Evolutionary conservation across 37 sponge, comb jelly and placozoan species (phyloP).

Genomic region (Crambe crambe): DNA sequence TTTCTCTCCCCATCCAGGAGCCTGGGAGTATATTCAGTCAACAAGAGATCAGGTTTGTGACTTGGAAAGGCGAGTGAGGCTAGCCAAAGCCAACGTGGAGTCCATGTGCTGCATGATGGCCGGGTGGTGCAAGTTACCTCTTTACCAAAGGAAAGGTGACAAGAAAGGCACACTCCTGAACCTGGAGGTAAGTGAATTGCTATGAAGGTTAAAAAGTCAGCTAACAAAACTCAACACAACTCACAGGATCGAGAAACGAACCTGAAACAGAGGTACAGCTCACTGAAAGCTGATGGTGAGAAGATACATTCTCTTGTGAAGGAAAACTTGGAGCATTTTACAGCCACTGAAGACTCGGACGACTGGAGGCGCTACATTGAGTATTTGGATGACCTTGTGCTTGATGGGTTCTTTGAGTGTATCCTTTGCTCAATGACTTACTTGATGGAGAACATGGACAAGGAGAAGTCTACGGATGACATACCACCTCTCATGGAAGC

Average conservation of each 20-base stretch:
- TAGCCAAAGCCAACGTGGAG: conserved; percentile 93
- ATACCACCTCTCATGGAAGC: conserved; percentile 88
- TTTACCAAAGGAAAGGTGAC: conserved; percentile 88
- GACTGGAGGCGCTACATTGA: conserved; percentile 90
- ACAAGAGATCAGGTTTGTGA: conserved; percentile 87
- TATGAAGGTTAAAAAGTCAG: not conserved
- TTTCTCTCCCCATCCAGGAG: too few relatives aligned
- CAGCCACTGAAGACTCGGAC: conserved; percentile 81
- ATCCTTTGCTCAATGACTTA: conserved; percentile 89
- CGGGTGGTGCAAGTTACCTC: conserved; percentile 86
- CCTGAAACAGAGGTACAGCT: conserved; percentile 64
- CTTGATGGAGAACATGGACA: conserved; percentile 88
- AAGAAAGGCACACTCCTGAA: conserved; percentile 77
- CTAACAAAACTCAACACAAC: not conserved
- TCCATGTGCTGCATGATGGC: conserved; percentile 81
- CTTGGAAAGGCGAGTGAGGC: conserved; percentile 82
- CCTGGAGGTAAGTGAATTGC: conserved; percentile 62
- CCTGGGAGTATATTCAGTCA: conserved; percentile 95
- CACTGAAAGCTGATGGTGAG: conserved; percentile 71
- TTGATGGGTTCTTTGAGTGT: conserved; percentile 95
- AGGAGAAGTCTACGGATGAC: conserved; percentile 19
- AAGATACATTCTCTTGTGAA: conserved; percentile 82
- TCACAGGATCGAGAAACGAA: conserved; percentile 77
- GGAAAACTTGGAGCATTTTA: conserved; percentile 82
- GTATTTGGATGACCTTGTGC: conserved; percentile 95